A percentile compares a stretch with the other conserved stretches of the same genome.
Evolutionary conservation across 2,113 vertebrate genomes (phyloP).

Genomic region (Aldabrachelys gigantea): DNA sequence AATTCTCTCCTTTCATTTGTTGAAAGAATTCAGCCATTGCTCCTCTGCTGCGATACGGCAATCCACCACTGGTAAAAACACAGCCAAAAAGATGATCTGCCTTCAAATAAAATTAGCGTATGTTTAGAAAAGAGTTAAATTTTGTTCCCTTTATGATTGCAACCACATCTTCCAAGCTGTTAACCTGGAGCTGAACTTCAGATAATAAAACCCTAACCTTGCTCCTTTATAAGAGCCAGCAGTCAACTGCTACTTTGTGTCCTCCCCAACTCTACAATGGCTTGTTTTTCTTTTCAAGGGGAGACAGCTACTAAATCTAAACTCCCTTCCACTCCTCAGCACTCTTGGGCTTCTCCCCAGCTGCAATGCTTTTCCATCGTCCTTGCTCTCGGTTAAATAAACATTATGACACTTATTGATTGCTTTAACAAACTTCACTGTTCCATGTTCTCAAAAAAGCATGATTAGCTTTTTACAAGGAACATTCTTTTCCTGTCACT

Average conservation of each 20-base stretch:
- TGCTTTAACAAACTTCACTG: slow-evolving; percentile 70
- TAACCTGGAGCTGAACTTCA: slow-evolving; percentile 78
- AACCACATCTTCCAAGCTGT: slow-evolving; percentile 74
- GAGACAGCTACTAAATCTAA: slow-evolving; percentile 73
- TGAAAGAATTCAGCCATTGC: slow-evolving; percentile 60
- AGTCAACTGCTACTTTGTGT: slow-evolving; percentile 59
- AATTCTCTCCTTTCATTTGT: slow-evolving; percentile 33
- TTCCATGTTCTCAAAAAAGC: slow-evolving; percentile 46
- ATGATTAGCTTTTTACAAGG: slow-evolving; percentile 66
- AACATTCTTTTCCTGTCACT: slow-evolving; percentile 67
- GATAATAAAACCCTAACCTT: slow-evolving; percentile 54
- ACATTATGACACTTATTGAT: slow-evolving; percentile 74
- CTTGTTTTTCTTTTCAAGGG: slow-evolving; percentile 63
- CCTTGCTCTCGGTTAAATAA: slow-evolving; percentile 74
- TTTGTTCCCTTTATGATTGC: slow-evolving; percentile 68
- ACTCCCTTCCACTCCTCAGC: slow-evolving; percentile 50
- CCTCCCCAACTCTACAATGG: slow-evolving; percentile 32
- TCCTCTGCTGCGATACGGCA: slow-evolving; percentile 42
- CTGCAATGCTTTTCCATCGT: slow-evolving; percentile 66
- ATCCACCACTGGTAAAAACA: slow-evolving; percentile 27
- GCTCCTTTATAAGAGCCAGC: slow-evolving; percentile 42
- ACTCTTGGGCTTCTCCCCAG: slow-evolving; percentile 68
- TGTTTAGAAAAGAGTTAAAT: slow-evolving; percentile 76
- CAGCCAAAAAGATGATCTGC: slow-evolving; percentile 64
- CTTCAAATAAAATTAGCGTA: slow-evolving; percentile 69